phyloP scores from a whole-genome alignment of 2,797 vertebrate genomes.

The Malurus leucopterus region DNA sequence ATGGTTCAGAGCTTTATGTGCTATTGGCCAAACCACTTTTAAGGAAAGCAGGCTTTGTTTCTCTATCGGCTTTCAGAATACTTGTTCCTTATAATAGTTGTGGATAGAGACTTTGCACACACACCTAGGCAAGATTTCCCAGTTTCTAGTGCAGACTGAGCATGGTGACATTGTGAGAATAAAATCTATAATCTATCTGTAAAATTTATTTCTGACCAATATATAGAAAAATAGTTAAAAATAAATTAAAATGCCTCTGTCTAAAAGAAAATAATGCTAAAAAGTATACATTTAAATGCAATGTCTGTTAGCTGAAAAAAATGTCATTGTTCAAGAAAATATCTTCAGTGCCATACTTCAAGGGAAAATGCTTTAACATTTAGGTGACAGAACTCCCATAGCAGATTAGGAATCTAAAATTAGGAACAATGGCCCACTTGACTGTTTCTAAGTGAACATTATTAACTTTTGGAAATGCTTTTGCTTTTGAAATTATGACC shows the following conservation, averaged over 20 bases:
- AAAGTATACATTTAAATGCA: background rate
- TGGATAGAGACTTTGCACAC: background rate
- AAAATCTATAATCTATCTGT: background rate
- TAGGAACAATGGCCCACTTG: background rate
- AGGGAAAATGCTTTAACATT: background rate
- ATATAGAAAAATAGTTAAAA: background rate
- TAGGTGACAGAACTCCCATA: background rate
- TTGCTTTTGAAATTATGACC: slow-evolving; percentile 2
- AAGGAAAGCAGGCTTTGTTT: background rate
- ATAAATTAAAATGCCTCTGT: background rate
- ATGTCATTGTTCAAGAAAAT: background rate
- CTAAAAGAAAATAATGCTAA: background rate
- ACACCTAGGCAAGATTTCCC: background rate
- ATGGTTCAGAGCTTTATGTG: background rate
- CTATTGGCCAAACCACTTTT: background rate
- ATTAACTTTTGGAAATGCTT: slow-evolving; percentile 1
- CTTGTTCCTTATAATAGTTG: background rate
- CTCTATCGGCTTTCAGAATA: background rate
- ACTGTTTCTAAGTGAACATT: background rate
- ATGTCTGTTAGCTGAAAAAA: background rate
- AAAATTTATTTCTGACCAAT: background rate
- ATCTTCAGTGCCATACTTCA: background rate
- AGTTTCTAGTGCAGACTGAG: background rate
- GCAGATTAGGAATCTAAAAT: background rate
- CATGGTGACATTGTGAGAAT: background rate